Evolutionary conservation across 2,113 vertebrate species (phyloP).

Genomic region (Merops nubicus): DNA sequence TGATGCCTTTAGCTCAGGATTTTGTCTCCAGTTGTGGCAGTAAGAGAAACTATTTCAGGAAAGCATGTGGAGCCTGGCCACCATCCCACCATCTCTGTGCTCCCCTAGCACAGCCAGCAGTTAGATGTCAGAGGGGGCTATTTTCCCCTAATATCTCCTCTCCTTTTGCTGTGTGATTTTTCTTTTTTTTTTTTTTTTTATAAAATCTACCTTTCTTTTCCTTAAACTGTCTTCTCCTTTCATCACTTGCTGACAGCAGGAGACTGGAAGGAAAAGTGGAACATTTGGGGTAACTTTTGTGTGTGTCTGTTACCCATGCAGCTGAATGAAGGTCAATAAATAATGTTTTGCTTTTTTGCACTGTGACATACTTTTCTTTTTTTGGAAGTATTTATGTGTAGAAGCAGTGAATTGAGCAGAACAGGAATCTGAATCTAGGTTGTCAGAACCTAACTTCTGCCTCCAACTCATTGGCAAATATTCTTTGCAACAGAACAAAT

Average conservation of each 20-base stretch:
- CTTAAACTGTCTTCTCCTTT: neutral
- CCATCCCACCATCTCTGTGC: fast-evolving
- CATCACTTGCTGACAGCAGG: neutral
- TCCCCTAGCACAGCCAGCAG: fast-evolving
- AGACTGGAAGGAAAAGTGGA: neutral
- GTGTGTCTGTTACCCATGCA: neutral
- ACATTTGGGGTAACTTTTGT: fast-evolving
- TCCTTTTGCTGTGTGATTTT: neutral
- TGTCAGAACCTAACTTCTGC: neutral
- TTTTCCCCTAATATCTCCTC: fast-evolving
- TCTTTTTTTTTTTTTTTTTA: too few species aligned
- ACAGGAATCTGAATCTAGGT: neutral
- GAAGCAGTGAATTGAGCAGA: neutral
- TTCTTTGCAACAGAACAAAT: neutral
- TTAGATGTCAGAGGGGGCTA: neutral
- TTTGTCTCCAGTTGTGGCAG: neutral
- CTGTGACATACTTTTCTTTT: neutral
- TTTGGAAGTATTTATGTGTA: neutral
- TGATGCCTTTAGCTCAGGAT: fast-evolving
- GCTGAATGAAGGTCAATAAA: neutral
- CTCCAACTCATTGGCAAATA: neutral
- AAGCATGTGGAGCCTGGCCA: neutral
- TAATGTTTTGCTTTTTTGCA: neutral
- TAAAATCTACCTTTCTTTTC: neutral
- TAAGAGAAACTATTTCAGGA: neutral